Base-by-base conservation (phyloP, 2,113 vertebrate genomes). In the Perca flavescens region DNA sequence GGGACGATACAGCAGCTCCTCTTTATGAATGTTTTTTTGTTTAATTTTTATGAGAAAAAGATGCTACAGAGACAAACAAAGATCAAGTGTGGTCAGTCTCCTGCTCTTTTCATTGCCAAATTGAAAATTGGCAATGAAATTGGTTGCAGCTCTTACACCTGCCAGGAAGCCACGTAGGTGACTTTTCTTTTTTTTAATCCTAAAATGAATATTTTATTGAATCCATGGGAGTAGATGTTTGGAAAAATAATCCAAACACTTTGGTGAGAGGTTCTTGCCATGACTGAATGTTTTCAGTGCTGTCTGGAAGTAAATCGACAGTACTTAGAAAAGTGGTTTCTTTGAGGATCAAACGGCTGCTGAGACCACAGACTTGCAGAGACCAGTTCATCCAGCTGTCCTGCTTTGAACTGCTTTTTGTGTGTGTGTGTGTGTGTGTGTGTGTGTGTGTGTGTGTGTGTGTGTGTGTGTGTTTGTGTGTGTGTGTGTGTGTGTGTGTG, bases 261-360 rank as follows among this genome's bases (percentile, higher is more conserved):
- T 62, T 66, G 64, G 74, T 25, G 2, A 15, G 40, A 15, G 9
- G 40, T 60, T 80, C n/a, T 56, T 77, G 52, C 58, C n/a, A 64
- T 84, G 46, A 73, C 40, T 83, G 57, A 84, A 64, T 81, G 77
- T 73, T 70, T 77, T 79, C 61, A 17, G 73, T 31, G 28, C 17
- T 36, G 15, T 60, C 28, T 72, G 54, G 72, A 87, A 86, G 63
- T 80, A 46, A 71, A 5, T 70, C 28, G 8, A 46, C 12, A 77
- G 34, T 21, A n/a, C 50, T 65, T 46, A 28, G 5, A 66, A 72
- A 69, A 60, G 5, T n/a, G 10, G 2, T 46, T 80, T 79, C 54
- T 81, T 74, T 79, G 74, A 84, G 66, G 71, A 84, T 89, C 74
- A 79, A 85, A 86, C 77, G 52, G 67, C 54, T 67, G 77, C 85